Percentiles rank a stretch among this genome's conserved stretches.
These are phyloP conservation scores for Mola mola DNA, from an alignment of 2,113 vertebrate genomes.

Conservation along the genomic window DNA sequence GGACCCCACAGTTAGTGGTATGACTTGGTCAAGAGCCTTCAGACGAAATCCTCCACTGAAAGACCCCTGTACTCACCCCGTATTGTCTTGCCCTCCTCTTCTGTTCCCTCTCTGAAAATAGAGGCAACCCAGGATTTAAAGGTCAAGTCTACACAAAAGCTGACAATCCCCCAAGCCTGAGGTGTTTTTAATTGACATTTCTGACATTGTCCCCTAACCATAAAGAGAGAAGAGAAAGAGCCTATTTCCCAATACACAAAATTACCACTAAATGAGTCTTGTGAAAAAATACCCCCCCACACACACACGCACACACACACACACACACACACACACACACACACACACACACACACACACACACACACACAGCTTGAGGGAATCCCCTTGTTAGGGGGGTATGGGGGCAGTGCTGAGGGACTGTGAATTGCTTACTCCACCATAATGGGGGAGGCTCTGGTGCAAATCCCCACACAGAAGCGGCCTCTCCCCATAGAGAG, in stretches of 20 bases:
- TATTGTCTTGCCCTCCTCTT: constrained; percentile 69
- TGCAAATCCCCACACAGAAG: constrained; percentile 87
- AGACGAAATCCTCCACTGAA: constrained; percentile 60
- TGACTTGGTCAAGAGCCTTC: constrained; percentile 74
- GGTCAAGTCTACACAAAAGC: constrained; percentile 82
- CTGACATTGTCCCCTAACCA: constrained; percentile 74
- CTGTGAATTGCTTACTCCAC: constrained; percentile 79
- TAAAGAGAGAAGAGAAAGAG: constrained; percentile 62
- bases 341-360: neutral
- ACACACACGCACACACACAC: neutral
- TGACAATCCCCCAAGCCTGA: constrained; percentile 70
- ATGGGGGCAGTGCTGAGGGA: constrained; percentile 65
- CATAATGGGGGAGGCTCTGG: constrained; percentile 81
- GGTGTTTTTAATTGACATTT: constrained; percentile 84
- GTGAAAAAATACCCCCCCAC: constrained; percentile 65
- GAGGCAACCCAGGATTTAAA: constrained; percentile 83
- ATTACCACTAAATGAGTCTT: constrained; percentile 79
- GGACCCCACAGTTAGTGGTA: constrained; percentile 67
- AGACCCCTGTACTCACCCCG: constrained; percentile 59
- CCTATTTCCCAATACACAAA: constrained; percentile 70
- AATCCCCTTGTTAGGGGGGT: constrained; percentile 75
- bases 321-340: neutral
- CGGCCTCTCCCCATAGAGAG: constrained; percentile 82
- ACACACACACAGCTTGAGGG: constrained; percentile 57
- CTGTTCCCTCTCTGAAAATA: constrained; percentile 75